These are phyloP conservation scores for Drosophila suboccidentalis DNA, from an alignment of 2,888 invertebrate species.

Conservation along the genomic window DNA sequence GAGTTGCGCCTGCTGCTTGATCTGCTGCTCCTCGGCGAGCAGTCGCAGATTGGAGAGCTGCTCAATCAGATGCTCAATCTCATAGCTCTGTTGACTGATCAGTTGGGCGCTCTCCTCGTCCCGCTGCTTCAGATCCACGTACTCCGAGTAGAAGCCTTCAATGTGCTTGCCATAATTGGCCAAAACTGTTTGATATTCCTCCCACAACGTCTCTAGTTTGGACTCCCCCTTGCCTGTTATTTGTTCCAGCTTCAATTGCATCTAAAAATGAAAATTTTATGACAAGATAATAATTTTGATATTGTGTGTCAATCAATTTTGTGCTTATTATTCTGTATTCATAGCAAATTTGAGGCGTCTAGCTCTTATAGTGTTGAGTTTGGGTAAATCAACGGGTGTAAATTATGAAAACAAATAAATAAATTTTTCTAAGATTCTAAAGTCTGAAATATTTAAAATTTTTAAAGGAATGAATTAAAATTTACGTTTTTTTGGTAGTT, in stretches of 20 bases:
- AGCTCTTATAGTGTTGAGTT: too few species aligned
- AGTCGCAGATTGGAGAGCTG: conserved; percentile 85
- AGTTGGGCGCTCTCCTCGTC: conserved; percentile 84
- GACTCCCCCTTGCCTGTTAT: conserved; percentile 86
- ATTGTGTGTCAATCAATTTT: too few species aligned
- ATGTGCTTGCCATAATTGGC: conserved; percentile 85
- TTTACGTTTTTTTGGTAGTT: too few species aligned
- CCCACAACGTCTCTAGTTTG: conserved; percentile 86
- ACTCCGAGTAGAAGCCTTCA: conserved; percentile 85
- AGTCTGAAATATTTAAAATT: too few species aligned
- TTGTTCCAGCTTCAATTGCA: conserved; percentile 84
- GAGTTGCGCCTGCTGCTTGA: conserved; percentile 86
- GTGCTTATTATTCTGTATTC: too few species aligned
- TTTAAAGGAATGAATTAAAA: too few species aligned
- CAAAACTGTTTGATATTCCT: conserved; percentile 85
- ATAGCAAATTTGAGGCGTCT: too few species aligned
- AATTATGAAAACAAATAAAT: too few species aligned
- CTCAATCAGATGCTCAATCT: conserved; percentile 83
- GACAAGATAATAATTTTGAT: neutral
- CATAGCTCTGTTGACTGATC: conserved; percentile 84
- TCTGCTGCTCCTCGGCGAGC: conserved; percentile 86
- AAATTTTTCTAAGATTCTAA: too few species aligned
- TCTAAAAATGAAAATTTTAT: conserved; percentile 65
- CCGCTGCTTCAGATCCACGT: conserved; percentile 85
- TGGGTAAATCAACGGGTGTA: too few species aligned